Evolutionary conservation across 2,113 vertebrate genomes (phyloP), one percentile per base, ranked within the genome.

Genomic region (Nestor notabilis): DNA sequence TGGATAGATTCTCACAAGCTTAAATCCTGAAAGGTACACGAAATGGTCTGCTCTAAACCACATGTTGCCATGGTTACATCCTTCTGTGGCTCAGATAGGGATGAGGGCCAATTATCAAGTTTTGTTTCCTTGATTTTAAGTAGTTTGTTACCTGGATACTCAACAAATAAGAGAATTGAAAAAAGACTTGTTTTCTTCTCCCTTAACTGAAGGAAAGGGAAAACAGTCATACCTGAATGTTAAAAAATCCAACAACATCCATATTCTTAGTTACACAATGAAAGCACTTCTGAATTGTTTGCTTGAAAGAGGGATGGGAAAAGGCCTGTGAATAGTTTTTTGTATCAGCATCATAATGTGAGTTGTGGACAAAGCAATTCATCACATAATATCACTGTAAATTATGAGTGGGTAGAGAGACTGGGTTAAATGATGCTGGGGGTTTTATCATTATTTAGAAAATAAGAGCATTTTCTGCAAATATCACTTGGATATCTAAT

Each of bases 141-240:
- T 98, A 98, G 96, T 98, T 98, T 98, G 98, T 98, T 98, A 98
- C 98, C 97, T 98, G 97, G 98, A 98, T 98, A 98, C 98, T 97
- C 95, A 97, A 97, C 91, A 98, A 98, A 98, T 97, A 98, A 96
- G 94, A 97, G 97, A 96, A 96, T 79, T 75, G 75, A 80, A 87
- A 78, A 91, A 94, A 89, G 13, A 52, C 84, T 96, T 97, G 80
- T 95, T 98, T 98, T 97, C 90, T 93, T 97, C 69, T 96, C 90
- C 60, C 63, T 90, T 97, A 95, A 97, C 92, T 87, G 79, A 89
- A 72, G 41, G 69, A 89, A 96, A 96, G 94, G 96, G 85, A 83
- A 97, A 98, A 91, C 75, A 95, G 49, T 95, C 85, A 94, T 96
- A 35, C 31, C 52, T 82, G 52, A 23, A 66, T 58, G 68, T 58